Evolutionary conservation across 2,113 vertebrate genomes (phyloP).

Genomic region (Xenopus borealis): DNA sequence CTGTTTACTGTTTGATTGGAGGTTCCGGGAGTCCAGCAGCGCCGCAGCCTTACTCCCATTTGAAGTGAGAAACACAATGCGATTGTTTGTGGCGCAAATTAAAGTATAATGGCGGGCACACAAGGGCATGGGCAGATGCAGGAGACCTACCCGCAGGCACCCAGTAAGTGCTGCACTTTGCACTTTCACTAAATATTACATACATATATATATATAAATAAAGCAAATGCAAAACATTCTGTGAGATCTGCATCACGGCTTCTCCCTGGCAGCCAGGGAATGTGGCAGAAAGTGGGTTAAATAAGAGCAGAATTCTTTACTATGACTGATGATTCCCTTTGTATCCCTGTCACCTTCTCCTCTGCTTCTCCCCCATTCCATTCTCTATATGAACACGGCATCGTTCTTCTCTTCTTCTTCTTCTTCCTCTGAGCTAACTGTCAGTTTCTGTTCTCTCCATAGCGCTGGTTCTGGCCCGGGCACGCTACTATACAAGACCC

Average conservation of each 20-base stretch:
- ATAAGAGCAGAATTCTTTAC: neutral
- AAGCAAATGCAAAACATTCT: too few species aligned
- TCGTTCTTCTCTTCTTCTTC: neutral
- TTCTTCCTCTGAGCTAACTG: neutral
- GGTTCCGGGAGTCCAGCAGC: neutral
- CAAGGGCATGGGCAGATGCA: slow-evolving; percentile 9
- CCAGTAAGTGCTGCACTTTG: neutral
- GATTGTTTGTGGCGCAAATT: slow-evolving; percentile 21
- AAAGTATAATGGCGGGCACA: slow-evolving; percentile 8
- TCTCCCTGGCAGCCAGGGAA: neutral
- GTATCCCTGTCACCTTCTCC: neutral
- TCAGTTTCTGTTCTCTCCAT: neutral
- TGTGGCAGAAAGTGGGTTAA: neutral
- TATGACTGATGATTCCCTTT: neutral
- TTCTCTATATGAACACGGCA: neutral
- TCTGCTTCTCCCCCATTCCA: too few species aligned
- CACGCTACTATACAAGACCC: neutral
- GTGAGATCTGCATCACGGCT: too few species aligned
- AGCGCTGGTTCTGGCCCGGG: slow-evolving; percentile 6
- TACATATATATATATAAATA: too few species aligned
- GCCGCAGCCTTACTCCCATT: slow-evolving; percentile 1
- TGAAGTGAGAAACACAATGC: slow-evolving; percentile 35
- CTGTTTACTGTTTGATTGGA: neutral
- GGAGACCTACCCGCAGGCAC: neutral
- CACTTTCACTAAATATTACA: neutral